Percentiles rank a stretch among this genome's conserved stretches.
Evolutionary conservation across 2,797 vertebrate genomes (phyloP).

Genomic region (Huso huso): DNA sequence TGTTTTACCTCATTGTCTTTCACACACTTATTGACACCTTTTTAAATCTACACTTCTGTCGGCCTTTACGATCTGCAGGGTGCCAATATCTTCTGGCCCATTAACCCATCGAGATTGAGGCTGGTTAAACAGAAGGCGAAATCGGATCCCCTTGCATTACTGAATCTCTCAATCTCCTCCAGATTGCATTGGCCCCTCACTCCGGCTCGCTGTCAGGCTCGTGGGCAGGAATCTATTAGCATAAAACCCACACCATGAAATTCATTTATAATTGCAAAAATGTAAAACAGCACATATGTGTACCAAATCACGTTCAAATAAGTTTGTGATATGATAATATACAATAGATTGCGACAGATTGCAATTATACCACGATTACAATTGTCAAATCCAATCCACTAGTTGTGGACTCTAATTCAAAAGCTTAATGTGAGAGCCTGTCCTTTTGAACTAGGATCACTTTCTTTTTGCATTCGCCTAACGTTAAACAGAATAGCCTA

Average conservation of each 20-base stretch:
- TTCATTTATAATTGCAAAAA: slow-evolving; percentile 65
- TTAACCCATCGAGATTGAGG: slow-evolving; percentile 82
- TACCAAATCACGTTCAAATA: slow-evolving; percentile 38
- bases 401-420: slow-evolving; percentile 15
- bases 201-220: slow-evolving; percentile 27
- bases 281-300: slow-evolving; percentile 47
- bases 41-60: slow-evolving; percentile 63
- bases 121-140: slow-evolving; percentile 73
- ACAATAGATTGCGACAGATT: slow-evolving; percentile 59
- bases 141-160: slow-evolving; percentile 53
- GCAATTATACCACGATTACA: slow-evolving; percentile 64
- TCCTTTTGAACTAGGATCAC: neutral
- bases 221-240: slow-evolving; percentile 57
- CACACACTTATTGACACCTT: slow-evolving; percentile 62
- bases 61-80: slow-evolving; percentile 49
- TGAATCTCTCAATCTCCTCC: slow-evolving; percentile 44
- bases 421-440: slow-evolving; percentile 12
- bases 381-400: slow-evolving; percentile 53
- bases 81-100: slow-evolving; percentile 85
- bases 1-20: slow-evolving; percentile 77
- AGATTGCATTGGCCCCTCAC: slow-evolving; percentile 32
- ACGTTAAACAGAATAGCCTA: too few species aligned
- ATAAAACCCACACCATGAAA: slow-evolving; percentile 64
- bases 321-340: slow-evolving; percentile 57
- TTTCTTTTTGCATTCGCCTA: too few species aligned